phyloP scores from a whole-genome alignment of 2,797 vertebrate genomes.

The Myoxocephalus aenaeus region DNA sequence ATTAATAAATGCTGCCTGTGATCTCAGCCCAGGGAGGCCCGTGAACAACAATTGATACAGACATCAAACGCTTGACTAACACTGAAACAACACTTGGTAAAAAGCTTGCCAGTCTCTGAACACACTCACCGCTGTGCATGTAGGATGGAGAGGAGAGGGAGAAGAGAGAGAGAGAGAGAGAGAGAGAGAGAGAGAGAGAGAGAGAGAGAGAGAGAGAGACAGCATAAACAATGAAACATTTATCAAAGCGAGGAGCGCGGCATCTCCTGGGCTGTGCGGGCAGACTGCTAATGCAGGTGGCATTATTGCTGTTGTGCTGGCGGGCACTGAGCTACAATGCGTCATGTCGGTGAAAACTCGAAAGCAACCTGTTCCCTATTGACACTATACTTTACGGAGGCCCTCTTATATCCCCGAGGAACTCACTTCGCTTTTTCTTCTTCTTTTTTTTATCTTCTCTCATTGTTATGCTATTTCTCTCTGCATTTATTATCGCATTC shows the following conservation, averaged over 20 bases:
- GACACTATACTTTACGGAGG: constrained; percentile 27
- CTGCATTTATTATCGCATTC: constrained; percentile 57
- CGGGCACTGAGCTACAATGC: constrained; percentile 6
- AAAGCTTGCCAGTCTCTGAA: constrained; percentile 28
- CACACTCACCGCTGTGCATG: constrained; percentile 24
- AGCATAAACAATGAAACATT: constrained; percentile 70
- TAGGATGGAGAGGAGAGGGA: constrained; percentile 23
- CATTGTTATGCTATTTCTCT: constrained; percentile 43
- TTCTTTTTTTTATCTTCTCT: neutral
- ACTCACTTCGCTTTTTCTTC: neutral
- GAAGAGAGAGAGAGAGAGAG: neutral
- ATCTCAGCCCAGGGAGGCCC: constrained; percentile 57
- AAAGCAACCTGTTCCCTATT: constrained; percentile 46
- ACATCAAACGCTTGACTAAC: constrained; percentile 64
- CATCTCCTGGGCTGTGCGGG: constrained; percentile 24
- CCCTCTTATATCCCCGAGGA: constrained; percentile 18
- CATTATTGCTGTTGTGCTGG: constrained; percentile 42
- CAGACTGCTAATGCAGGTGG: constrained; percentile 68
- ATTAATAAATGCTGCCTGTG: constrained; percentile 68
- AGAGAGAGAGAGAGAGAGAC: constrained; percentile 29
- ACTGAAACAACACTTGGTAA: constrained; percentile 55
- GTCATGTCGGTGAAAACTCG: constrained; percentile 5
- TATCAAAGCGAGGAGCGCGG: constrained; percentile 58
- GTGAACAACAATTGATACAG: constrained; percentile 60
- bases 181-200: constrained; percentile 31